Percentiles rank a stretch among this genome's conserved stretches.
Evolutionary conservation across 2,113 vertebrate genomes (phyloP).

Genomic region (Lamprologus speciosus): DNA sequence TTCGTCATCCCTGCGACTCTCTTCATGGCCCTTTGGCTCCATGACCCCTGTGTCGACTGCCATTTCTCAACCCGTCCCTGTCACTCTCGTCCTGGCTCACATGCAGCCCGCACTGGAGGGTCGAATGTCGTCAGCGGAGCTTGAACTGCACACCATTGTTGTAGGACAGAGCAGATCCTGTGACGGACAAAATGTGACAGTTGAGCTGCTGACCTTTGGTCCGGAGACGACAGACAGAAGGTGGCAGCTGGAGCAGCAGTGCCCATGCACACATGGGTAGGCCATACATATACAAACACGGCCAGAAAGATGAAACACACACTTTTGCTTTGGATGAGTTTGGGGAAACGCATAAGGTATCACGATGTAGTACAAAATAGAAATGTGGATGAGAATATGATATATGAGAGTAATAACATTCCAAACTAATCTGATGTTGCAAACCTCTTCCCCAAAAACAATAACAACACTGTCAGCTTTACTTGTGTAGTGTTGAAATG

Average conservation of each 20-base stretch:
- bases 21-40: slow-evolving; percentile 53
- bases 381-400: background rate
- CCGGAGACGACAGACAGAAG: slow-evolving; percentile 11
- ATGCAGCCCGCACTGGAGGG: slow-evolving; percentile 4
- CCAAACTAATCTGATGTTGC: background rate
- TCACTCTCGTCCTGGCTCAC: slow-evolving; percentile 39
- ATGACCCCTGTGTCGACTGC: slow-evolving; percentile 53
- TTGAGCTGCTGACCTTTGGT: slow-evolving; percentile 57
- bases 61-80: slow-evolving; percentile 27
- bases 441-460: background rate
- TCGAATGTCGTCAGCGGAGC: slow-evolving; percentile 39
- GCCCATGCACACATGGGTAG: slow-evolving; percentile 8
- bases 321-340: background rate
- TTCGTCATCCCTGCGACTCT: slow-evolving; percentile 31
- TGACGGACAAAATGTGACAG: slow-evolving; percentile 58
- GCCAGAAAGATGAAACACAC: background rate
- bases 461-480: background rate
- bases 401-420: background rate
- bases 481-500: background rate
- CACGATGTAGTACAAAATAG: background rate
- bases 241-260: background rate
- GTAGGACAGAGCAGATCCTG: slow-evolving; percentile 51
- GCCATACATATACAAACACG: background rate
- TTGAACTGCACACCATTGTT: slow-evolving; percentile 45
- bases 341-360: background rate